Evolutionary conservation across 2,113 vertebrate species (phyloP).

Genomic region (Raphicerus campestris): DNA sequence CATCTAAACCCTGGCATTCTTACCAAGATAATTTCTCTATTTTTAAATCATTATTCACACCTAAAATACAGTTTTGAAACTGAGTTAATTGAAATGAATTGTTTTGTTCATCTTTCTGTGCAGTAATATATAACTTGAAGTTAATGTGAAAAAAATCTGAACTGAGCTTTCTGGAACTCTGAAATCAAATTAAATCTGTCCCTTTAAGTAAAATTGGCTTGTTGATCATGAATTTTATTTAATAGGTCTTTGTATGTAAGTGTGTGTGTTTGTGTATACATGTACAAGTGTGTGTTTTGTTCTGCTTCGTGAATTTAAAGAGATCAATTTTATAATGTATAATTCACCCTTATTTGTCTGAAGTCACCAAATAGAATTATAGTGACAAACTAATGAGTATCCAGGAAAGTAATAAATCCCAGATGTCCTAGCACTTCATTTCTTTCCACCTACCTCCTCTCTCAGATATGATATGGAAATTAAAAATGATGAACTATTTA

Average conservation of each 20-base stretch:
- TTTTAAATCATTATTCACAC: not conserved
- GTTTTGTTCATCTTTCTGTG: slow-evolving; percentile 22
- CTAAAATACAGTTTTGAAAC: slow-evolving; percentile 29
- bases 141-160: slow-evolving; percentile 24
- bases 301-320: slow-evolving; percentile 26
- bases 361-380: slow-evolving; percentile 30
- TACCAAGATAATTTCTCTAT: not conserved
- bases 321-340: slow-evolving; percentile 16
- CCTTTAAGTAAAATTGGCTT: slow-evolving; percentile 29
- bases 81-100: slow-evolving; percentile 31
- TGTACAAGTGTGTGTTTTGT: not conserved
- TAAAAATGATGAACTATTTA: slow-evolving; percentile 41
- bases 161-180: not conserved
- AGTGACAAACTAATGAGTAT: not conserved
- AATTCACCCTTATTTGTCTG: slow-evolving; percentile 28
- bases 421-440: not conserved
- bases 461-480: slow-evolving; percentile 43
- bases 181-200: not conserved
- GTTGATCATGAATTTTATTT: not conserved
- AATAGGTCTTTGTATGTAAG: not conserved
- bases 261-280: not conserved
- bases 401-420: slow-evolving; percentile 28
- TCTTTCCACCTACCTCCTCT: not conserved
- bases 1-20: not conserved
- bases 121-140: slow-evolving; percentile 20